phyloP scores from a whole-genome alignment of 2,113 vertebrate genomes.

The Saguinus midas region DNA sequence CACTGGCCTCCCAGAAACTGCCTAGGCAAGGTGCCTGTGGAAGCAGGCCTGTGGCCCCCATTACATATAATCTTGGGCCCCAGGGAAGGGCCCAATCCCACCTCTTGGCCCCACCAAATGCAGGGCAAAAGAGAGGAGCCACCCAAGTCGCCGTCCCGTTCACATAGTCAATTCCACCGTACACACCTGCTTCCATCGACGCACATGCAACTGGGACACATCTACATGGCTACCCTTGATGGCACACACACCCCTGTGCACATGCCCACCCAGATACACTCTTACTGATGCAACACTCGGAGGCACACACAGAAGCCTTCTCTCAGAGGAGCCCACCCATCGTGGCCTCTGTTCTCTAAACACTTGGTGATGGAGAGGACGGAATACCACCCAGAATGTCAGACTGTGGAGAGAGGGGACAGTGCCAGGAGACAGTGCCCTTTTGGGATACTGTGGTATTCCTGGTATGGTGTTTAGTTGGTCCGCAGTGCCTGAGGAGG shows the following conservation, averaged over 20 bases:
- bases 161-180: background rate
- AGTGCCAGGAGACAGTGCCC: background rate
- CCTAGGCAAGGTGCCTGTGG: background rate
- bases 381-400: background rate
- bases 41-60: background rate
- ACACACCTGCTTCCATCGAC: background rate
- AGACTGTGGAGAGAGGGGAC: background rate
- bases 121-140: background rate
- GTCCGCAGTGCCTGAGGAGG: background rate
- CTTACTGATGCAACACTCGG: background rate
- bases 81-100: background rate
- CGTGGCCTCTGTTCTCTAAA: background rate
- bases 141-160: background rate
- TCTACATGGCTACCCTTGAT: background rate
- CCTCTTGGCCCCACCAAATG: background rate
- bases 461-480: background rate
- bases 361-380: background rate
- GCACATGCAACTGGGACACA: background rate
- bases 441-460: background rate
- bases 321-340: background rate
- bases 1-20: background rate
- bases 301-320: background rate
- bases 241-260: background rate
- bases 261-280: background rate
- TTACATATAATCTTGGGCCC: no score